Evolutionary conservation across 1,140 invertebrate species (phyloP).

Genomic region (Scylla paramamosain): DNA sequence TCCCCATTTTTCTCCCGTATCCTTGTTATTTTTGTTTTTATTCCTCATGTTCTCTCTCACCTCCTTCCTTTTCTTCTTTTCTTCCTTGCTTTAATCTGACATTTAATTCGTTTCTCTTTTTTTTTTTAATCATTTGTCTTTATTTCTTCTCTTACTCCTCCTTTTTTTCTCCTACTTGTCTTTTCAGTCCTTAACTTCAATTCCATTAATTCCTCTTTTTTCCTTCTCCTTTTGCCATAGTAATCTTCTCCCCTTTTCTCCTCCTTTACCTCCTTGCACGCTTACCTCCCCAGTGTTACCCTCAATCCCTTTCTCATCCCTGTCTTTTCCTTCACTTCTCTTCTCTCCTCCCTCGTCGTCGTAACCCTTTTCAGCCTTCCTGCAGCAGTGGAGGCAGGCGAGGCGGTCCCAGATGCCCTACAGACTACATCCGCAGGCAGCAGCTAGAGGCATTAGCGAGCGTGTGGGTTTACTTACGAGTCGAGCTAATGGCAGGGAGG

Average conservation of each 20-base stretch:
- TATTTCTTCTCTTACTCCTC: neutral
- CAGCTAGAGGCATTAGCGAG: neutral
- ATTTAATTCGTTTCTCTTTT: no score
- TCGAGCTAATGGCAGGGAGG: neutral
- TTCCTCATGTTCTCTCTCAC: neutral
- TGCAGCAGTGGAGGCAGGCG: no score
- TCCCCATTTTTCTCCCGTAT: neutral
- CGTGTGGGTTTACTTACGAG: neutral
- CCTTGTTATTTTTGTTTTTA: neutral
- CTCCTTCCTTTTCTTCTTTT: neutral
- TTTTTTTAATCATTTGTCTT: no score
- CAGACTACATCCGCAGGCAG: no score
- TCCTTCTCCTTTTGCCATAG: neutral
- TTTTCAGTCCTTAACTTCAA: neutral
- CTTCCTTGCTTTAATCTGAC: no score
- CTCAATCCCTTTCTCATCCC: no score
- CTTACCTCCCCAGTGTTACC: neutral
- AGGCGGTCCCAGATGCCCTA: no score
- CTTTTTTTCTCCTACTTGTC: neutral
- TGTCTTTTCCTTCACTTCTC: no score
- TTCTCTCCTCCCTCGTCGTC: no score
- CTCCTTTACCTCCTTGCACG: neutral
- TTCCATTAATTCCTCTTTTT: neutral
- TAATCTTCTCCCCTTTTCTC: neutral
- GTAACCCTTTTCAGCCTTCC: no score